Percentiles rank a stretch among this genome's conserved stretches.
Conservation (phyloP, 1,140 invertebrate genomes). For the Choristoneura fumiferana region DNA sequence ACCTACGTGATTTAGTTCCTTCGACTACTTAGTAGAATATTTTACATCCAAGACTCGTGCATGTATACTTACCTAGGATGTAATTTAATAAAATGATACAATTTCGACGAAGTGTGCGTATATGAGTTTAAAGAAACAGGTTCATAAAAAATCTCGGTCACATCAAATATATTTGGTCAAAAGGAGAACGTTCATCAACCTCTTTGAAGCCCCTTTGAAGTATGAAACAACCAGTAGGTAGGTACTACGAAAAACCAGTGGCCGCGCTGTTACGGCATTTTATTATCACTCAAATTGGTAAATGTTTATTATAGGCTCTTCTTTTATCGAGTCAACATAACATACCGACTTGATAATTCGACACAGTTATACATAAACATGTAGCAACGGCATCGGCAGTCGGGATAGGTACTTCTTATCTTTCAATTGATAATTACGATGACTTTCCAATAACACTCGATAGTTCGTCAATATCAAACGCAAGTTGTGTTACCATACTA, state of each 20-base stretch:
- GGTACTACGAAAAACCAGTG: constrained; percentile 10
- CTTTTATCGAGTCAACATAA: background rate
- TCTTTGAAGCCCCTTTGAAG: constrained; percentile 21
- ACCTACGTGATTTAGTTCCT: too few species aligned
- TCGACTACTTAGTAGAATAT: too few species aligned
- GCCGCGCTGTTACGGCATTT: constrained; percentile 19
- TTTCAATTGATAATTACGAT: constrained; percentile 9
- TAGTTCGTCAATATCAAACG: background rate
- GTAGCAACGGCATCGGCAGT: background rate
- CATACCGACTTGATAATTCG: background rate
- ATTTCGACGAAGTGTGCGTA: too few species aligned
- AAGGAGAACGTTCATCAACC: constrained; percentile 27
- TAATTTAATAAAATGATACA: too few species aligned
- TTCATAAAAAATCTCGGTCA: background rate
- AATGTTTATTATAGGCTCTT: constrained; percentile 27
- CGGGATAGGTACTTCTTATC: background rate
- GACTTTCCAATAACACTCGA: constrained; percentile 13
- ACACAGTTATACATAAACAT: background rate
- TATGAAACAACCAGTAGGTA: constrained; percentile 4
- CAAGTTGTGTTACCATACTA: constrained; percentile 1
- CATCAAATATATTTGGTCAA: constrained; percentile 1
- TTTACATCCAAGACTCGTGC: too few species aligned
- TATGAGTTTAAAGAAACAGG: background rate
- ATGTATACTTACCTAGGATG: too few species aligned
- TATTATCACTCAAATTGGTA: constrained; percentile 28